These are phyloP conservation scores for Cosmopolites sordidus DNA, from an alignment of 2,888 invertebrate genomes.

Conservation along the genomic window DNA sequence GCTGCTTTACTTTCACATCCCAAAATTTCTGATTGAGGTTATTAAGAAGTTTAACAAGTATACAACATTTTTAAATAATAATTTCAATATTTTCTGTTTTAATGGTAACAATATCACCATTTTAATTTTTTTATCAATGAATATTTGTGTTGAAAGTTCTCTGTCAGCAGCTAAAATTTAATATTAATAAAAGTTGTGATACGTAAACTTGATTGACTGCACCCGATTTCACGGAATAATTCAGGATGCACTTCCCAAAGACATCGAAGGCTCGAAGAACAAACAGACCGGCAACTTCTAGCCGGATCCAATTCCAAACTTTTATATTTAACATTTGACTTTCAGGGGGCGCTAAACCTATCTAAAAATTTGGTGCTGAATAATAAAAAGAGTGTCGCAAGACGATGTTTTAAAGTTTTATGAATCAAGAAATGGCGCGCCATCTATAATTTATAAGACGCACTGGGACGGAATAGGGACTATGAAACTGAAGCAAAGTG, in stretches of 20 bases:
- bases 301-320: background rate
- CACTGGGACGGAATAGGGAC: slow-evolving; percentile 16
- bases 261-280: background rate
- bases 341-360: background rate
- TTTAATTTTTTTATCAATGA: no score
- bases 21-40: no score
- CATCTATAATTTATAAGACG: slow-evolving; percentile 27
- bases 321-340: slow-evolving; percentile 1
- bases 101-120: no score
- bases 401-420: slow-evolving; percentile 12
- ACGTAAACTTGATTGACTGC: background rate
- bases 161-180: no score
- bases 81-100: no score
- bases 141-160: no score
- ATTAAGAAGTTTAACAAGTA: no score
- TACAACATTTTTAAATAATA: no score
- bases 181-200: no score
- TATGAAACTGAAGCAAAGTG: slow-evolving; percentile 4
- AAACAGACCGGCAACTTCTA: background rate
- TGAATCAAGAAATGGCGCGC: slow-evolving; percentile 22
- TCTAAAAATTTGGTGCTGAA: slow-evolving; percentile 2
- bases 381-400: slow-evolving; percentile 1
- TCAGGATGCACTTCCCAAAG: background rate
- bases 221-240: background rate
- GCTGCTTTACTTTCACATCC: no score